phyloP scores from a whole-genome alignment of 2,888 invertebrate species.

The Lobophora halterata region DNA sequence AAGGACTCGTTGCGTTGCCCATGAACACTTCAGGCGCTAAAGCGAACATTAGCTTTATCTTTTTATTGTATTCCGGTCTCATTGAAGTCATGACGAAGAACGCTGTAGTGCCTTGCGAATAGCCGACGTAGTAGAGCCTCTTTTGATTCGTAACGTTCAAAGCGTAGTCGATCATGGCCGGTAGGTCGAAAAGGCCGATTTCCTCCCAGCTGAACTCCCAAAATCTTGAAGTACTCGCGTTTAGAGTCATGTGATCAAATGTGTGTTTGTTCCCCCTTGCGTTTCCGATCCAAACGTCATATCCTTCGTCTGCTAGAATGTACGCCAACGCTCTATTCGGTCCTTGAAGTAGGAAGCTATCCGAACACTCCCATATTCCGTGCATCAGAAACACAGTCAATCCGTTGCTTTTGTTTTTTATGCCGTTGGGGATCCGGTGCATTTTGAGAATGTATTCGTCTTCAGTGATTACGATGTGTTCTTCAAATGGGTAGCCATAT shows the following conservation, averaged over 20 bases:
- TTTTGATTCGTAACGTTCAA: conserved; percentile 66
- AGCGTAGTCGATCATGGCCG: conserved; percentile 85
- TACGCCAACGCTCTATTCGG: conserved; percentile 82
- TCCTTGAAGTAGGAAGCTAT: conserved; percentile 72
- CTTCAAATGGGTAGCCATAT: conserved; percentile 51
- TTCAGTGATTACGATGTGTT: conserved; percentile 51
- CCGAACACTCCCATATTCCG: conserved; percentile 82
- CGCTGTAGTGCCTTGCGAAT: conserved; percentile 84
- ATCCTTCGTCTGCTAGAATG: conserved; percentile 83
- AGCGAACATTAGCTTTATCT: conserved; percentile 77
- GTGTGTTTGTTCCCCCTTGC: conserved; percentile 85
- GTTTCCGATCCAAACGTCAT: conserved; percentile 92
- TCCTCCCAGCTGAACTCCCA: conserved; percentile 85
- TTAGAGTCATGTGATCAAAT: conserved; percentile 43
- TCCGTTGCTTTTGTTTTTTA: conserved; percentile 29
- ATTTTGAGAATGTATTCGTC: conserved; percentile 59
- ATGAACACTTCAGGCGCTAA: conserved; percentile 70
- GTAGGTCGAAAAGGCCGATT: conserved; percentile 85
- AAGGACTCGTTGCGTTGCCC: conserved; percentile 18
- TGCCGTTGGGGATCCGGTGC: conserved; percentile 48
- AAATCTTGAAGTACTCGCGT: conserved; percentile 37
- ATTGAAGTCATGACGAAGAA: conserved; percentile 80
- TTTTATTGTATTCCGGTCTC: conserved; percentile 77
- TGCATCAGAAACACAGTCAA: conserved; percentile 86
- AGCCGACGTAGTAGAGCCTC: conserved; percentile 84